These are phyloP conservation scores for Eidolon dupreanum DNA, from an alignment of 2,797 vertebrate genomes.

Conservation along the genomic window DNA sequence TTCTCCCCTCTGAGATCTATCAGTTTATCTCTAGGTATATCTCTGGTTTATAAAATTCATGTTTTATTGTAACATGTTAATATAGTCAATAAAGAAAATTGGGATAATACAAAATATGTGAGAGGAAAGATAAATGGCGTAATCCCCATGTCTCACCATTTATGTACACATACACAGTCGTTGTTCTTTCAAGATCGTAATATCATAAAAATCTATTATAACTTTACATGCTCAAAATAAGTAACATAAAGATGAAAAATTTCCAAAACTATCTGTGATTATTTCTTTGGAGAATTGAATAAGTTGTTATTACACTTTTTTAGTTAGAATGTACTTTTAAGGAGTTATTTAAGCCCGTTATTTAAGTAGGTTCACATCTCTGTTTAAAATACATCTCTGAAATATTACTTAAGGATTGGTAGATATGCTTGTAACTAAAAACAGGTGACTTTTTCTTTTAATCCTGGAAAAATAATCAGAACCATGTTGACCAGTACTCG, in stretches of 20 bases:
- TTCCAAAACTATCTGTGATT: background rate
- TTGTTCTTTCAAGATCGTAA: background rate
- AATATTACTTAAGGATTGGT: background rate
- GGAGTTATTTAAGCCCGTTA: background rate
- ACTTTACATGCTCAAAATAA: background rate
- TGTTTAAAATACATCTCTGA: background rate
- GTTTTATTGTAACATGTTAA: slow-evolving; percentile 26
- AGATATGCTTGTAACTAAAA: background rate
- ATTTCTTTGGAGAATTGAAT: background rate
- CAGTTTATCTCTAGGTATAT: background rate
- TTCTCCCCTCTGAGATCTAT: background rate
- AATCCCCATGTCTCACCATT: background rate
- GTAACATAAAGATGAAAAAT: background rate
- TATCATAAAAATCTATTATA: background rate
- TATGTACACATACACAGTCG: background rate
- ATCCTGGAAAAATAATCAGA: slow-evolving; percentile 21
- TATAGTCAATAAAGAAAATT: slow-evolving; percentile 25
- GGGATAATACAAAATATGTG: background rate
- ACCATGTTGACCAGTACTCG: background rate
- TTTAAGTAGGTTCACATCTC: background rate
- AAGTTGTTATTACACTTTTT: background rate
- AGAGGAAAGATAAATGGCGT: background rate
- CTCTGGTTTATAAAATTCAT: background rate
- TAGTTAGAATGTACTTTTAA: background rate
- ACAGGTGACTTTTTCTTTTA: background rate